Evolutionary conservation across 2,797 vertebrate genomes (phyloP), one percentile per base, ranked within the genome.

Genomic region (Arnoldichthys spilopterus): DNA sequence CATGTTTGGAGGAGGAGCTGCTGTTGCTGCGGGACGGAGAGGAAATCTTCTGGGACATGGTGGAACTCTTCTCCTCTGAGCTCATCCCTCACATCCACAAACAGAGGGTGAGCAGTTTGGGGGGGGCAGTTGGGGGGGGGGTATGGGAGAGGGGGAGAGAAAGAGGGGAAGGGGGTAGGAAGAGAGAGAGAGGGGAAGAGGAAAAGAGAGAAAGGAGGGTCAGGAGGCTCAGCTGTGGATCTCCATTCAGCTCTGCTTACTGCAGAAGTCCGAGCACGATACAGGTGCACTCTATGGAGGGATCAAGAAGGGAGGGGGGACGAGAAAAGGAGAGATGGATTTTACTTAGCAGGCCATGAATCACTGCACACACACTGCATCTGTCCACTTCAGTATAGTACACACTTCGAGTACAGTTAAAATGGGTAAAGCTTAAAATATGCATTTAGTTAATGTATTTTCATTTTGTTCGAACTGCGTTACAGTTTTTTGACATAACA

Each of bases 1-100:
- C 97, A 58, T 96, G 95, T 90, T 97, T 98, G 77, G 97, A 98
- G 8, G 97, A 99, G 85, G 96, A 95, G 92, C 96, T 98, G 90
- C 97, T 99, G 75, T 95, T 97, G 91, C 97, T 99, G 89, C 95
- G 94, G 40, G 97, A 98, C 85, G 96, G 92, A 72, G 96, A 98
- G 32, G 96, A 91, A 90, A 96, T 92, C 89, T 96, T 99, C 88
- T 97, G 97, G 63, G 97, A 95, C 90, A 95, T 94, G 68, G 87
- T 88, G 1, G 94, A 92, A 86, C 85, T 92, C 86, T 92, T 95
- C 87, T 97, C 97, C 86, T 98, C 96, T 71, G 90, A 91, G 85
- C 88, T 95, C 97, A 98, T 98, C 82, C 82, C 73, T 18, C 78
- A 82, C 69, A 77, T 66, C 72, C 51, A 68, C 28, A 68, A 37